A percentile compares a stretch with the other conserved stretches of the same genome.
Evolutionary conservation across 2,113 vertebrate species (phyloP).

Genomic region (Odocoileus hemionus): DNA sequence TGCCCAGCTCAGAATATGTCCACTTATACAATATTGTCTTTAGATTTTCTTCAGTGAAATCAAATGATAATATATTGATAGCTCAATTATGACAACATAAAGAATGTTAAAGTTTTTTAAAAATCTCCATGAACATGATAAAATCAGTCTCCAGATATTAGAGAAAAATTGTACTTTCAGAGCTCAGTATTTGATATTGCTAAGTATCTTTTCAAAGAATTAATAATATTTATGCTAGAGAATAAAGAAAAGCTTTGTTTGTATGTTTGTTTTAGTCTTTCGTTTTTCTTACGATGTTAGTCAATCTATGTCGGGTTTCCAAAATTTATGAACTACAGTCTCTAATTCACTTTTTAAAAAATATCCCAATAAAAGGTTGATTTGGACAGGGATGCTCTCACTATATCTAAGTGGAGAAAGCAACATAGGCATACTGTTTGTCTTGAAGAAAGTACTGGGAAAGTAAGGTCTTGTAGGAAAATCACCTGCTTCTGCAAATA

Average conservation of each 20-base stretch:
- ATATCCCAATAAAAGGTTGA: not conserved
- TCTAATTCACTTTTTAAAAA: not conserved
- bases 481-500: not conserved
- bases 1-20: not conserved
- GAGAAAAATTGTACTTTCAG: not conserved
- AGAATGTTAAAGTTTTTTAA: not conserved
- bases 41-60: not conserved
- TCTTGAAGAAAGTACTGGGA: not conserved
- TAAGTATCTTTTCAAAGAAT: not conserved
- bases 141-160: not conserved
- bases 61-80: not conserved
- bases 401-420: not conserved
- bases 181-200: not conserved
- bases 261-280: not conserved
- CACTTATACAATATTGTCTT: not conserved
- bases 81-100: not conserved
- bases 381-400: not conserved
- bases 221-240: not conserved
- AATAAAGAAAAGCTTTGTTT: not conserved
- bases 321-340: not conserved
- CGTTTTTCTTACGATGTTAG: not conserved
- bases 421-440: accelerated
- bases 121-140: not conserved
- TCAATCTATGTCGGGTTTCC: not conserved
- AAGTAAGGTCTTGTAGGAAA: not conserved